Evolutionary conservation across 2,797 vertebrate genomes (phyloP), one percentile per base, ranked within the genome.

Genomic region (Trachurus trachurus): DNA sequence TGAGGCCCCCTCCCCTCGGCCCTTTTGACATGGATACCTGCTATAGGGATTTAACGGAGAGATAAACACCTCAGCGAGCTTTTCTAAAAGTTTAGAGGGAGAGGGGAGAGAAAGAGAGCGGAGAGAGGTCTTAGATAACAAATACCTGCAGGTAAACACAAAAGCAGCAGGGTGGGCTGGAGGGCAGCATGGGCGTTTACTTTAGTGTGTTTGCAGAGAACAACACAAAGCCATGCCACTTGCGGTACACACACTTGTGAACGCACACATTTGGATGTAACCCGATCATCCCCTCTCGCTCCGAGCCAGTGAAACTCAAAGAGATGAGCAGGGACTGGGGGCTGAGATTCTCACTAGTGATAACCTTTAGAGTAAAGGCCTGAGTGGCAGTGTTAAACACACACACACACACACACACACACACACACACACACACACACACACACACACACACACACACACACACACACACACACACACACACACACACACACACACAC

Each of bases 1-100:
- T 71, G 79, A 88, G 87, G 71, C 79, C 85, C 42, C 77, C 79
- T 80, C 94, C 95, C 94, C 93, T 95, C 63, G 74, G 84, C 87
- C 95, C 92, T 95, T 97, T 96, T 96, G 96, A 98, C 96, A 97
- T 74, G 91, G 97, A 99, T 97, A 98, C 97, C 97, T 97, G 96
- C 95, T 96, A 89, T 88, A 94, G 92, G 93, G 92, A 93, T 93
- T 92, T 87, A 67, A 78, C 76, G 54, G 75, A 90, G 93, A 94
- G 96, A 94, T 96, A 96, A 96, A 94, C 91, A 90, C 90, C 87
- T 89, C 75, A 59, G 88, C 58, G 60, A 80, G 78, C 77, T 61
- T 88, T 89, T 84, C 83, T 89, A 62, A 83, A 87, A 87, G 87
- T 90, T 94, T 90, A 92, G 84, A 74, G 78, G 37, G 50, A 58